Conservation (phyloP, 30 jellyfish, hydroid and myxozoan genomes). For the Cassiopea andromeda region DNA sequence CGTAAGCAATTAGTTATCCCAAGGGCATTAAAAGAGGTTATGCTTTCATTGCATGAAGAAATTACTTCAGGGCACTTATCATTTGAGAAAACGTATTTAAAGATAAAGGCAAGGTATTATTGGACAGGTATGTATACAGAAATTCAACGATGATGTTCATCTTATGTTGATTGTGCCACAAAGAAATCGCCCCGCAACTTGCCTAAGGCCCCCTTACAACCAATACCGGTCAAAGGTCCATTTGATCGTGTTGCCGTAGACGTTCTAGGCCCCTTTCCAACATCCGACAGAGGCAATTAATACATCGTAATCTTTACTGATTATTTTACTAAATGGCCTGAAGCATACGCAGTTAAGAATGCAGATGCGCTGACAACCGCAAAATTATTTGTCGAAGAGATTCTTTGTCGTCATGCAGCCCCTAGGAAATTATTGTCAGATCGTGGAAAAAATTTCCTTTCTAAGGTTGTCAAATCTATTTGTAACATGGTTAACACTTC, state of each 20-base stretch:
- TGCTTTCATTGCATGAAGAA: slow-evolving; percentile 61
- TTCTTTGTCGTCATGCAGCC: slow-evolving; percentile 67
- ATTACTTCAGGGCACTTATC: slow-evolving; percentile 62
- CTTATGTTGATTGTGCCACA: slow-evolving; percentile 69
- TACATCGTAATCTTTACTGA: not conserved
- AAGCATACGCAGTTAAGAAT: slow-evolving; percentile 61
- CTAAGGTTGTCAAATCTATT: slow-evolving; percentile 47
- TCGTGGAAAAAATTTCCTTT: slow-evolving; percentile 60
- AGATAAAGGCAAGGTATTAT: slow-evolving; percentile 21
- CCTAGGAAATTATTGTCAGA: slow-evolving; percentile 62
- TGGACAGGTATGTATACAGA: slow-evolving; percentile 68
- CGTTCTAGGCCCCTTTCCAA: slow-evolving; percentile 78
- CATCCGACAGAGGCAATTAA: slow-evolving; percentile 48
- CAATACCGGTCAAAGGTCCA: slow-evolving; percentile 69
- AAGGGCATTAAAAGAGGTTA: slow-evolving; percentile 55
- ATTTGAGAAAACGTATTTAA: slow-evolving; percentile 29
- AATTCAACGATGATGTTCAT: slow-evolving; percentile 47
- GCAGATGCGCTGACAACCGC: slow-evolving; percentile 66
- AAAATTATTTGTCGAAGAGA: slow-evolving; percentile 48
- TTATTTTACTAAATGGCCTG: slow-evolving; percentile 59
- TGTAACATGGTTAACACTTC: slow-evolving; percentile 52
- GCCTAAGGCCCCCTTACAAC: slow-evolving; percentile 60
- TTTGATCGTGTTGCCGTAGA: slow-evolving; percentile 79
- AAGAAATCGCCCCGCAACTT: slow-evolving; percentile 16
- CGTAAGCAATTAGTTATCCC: slow-evolving; percentile 58